These are phyloP conservation scores for Poecilia latipinna DNA, from an alignment of 2,113 vertebrate genomes.

Conservation along the genomic window DNA sequence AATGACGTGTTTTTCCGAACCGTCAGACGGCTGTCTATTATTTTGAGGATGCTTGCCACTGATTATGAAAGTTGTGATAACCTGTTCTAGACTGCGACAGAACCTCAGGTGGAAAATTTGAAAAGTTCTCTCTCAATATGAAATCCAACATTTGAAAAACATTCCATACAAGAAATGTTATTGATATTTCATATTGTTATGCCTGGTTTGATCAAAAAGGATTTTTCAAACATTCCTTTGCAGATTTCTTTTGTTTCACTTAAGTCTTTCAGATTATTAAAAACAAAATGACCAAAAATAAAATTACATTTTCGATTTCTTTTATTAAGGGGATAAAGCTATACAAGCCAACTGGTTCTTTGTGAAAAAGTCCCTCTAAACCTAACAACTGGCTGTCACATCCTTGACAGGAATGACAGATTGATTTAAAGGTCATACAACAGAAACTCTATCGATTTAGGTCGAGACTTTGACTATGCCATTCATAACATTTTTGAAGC, in stretches of 20 bases:
- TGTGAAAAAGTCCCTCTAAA: too few relatives aligned
- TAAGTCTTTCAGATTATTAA: not conserved
- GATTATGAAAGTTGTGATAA: constrained; percentile 69
- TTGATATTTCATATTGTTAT: not conserved
- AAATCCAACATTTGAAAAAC: constrained; percentile 14
- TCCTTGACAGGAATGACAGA: too few relatives aligned
- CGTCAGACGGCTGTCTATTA: constrained; percentile 50
- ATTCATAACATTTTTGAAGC: too few relatives aligned
- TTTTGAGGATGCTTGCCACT: constrained; percentile 63
- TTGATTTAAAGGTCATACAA: too few relatives aligned
- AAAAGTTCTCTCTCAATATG: constrained; percentile 48
- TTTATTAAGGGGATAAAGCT: too few relatives aligned
- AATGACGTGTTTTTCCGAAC: constrained; percentile 76
- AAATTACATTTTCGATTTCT: not conserved
- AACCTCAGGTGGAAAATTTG: constrained; percentile 74
- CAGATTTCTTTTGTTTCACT: too few relatives aligned
- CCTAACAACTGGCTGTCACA: too few relatives aligned
- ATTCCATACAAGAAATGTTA: not conserved
- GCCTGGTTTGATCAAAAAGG: not conserved
- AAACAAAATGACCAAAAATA: not conserved
- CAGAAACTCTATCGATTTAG: too few relatives aligned
- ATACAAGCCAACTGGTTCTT: too few relatives aligned
- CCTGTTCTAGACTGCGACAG: constrained; percentile 45
- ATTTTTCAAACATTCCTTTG: not conserved
- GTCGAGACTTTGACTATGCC: too few relatives aligned